Base-by-base conservation (phyloP, 1,140 invertebrate genomes). In the Pseudomyrmex pallidus region DNA sequence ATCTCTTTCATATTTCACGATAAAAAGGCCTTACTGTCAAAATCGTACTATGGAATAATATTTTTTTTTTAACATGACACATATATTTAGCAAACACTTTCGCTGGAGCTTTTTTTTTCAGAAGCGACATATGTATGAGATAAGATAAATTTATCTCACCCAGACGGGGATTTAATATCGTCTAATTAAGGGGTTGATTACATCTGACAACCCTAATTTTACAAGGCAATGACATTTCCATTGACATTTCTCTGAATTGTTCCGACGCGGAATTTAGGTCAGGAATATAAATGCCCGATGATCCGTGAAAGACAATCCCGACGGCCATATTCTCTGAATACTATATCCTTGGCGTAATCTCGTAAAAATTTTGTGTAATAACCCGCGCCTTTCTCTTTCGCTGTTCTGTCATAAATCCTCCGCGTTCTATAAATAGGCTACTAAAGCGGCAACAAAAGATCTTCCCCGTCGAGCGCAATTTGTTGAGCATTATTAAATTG, bases 401-500 rank as follows among this genome's bases (percentile, higher is more conserved):
- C 61, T 12, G 2, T 17, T 25, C n/a, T 35, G 35, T 22, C 57
- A 10, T 5, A 9, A 57, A 80, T 35, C 70, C 13, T 10, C 2
- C 63, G 5, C n/a, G 66, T 35, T 35, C 35, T 35, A 35, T 35
- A 70, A 2, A n/a, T 13, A 7, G 12, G 12, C 17, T 63, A 56
- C 17, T 7, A 5, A 48, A 48, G n/a, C 7, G 54, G 10, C 20
- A 78, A 52, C 17, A 25, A 66, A 78, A 20, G 13, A 12, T 50
- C 56, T 61, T 35, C 35, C 35, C 72, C 10, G 59, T 64, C 63
- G 52, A 22, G 35, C 2, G 17, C 25, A 68, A 78, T 78, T 78
- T 68, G 76, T 50, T 15, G 22, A 20, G 50, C n/a, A 17, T 35
- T 80, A 70, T 80, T 80, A 61, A 72, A 72, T 61, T 46, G 44